phyloP scores from a whole-genome alignment of 2,888 invertebrate species.

The Serrognathus titanus region DNA sequence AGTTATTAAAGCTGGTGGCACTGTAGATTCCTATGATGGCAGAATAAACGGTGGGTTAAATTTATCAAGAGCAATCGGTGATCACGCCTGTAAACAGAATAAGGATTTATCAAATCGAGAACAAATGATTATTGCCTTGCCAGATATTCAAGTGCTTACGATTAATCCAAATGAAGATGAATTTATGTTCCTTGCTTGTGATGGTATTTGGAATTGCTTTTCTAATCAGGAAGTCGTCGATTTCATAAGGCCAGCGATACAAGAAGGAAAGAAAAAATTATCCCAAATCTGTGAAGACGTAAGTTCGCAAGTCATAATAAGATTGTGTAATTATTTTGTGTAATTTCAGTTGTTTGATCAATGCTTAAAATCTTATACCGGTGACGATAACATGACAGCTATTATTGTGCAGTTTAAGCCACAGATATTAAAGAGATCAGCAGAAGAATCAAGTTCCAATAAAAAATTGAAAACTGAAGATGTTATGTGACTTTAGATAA shows the following conservation, averaged over 20 bases:
- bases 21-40: constrained; percentile 86
- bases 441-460: constrained; percentile 30
- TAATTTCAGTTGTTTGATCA: constrained; percentile 82
- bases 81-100: constrained; percentile 94
- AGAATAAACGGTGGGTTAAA: constrained; percentile 96
- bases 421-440: constrained; percentile 38
- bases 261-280: constrained; percentile 64
- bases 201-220: constrained; percentile 97
- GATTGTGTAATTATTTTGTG: background rate
- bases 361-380: constrained; percentile 91
- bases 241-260: constrained; percentile 73
- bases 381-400: constrained; percentile 99
- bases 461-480: constrained; percentile 42
- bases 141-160: constrained; percentile 79
- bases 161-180: constrained; percentile 78
- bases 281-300: constrained; percentile 95
- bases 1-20: constrained; percentile 89
- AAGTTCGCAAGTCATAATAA: no score
- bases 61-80: constrained; percentile 92
- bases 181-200: constrained; percentile 92
- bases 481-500: no score
- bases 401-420: constrained; percentile 81
- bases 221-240: constrained; percentile 93
- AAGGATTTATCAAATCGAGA: constrained; percentile 72
- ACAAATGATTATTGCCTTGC: constrained; percentile 96